Evolutionary conservation across 2,888 invertebrate genomes (phyloP).

Genomic region (Cantharis lateralis): DNA sequence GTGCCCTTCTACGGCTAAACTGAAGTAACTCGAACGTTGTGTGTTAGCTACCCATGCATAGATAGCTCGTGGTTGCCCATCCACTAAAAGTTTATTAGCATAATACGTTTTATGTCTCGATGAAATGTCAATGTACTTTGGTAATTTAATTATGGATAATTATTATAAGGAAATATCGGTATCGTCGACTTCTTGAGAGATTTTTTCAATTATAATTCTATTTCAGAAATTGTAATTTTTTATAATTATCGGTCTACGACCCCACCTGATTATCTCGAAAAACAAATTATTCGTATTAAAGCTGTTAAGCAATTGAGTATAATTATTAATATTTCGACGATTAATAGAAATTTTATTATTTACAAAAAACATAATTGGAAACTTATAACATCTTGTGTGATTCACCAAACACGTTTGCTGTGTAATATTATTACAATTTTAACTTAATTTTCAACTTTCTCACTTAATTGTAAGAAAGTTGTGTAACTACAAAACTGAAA

Average conservation of each 20-base stretch:
- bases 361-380: background rate
- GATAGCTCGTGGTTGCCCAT: conserved; percentile 74
- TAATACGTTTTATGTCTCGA: background rate
- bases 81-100: conserved; percentile 61
- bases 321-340: background rate
- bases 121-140: background rate
- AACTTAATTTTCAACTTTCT: background rate
- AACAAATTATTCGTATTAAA: background rate
- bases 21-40: conserved; percentile 79
- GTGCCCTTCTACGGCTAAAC: conserved; percentile 80
- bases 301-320: background rate
- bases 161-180: background rate
- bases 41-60: conserved; percentile 82
- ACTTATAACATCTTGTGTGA: background rate
- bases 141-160: too few relatives aligned
- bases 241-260: background rate
- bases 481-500: background rate
- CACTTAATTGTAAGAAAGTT: background rate
- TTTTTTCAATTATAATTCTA: background rate
- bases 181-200: background rate
- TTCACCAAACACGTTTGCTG: background rate
- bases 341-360: background rate
- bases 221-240: background rate
- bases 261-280: too few relatives aligned
- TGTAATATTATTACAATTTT: background rate